Base-by-base conservation (phyloP, 2,113 vertebrate genomes). In the Morone saxatilis region DNA sequence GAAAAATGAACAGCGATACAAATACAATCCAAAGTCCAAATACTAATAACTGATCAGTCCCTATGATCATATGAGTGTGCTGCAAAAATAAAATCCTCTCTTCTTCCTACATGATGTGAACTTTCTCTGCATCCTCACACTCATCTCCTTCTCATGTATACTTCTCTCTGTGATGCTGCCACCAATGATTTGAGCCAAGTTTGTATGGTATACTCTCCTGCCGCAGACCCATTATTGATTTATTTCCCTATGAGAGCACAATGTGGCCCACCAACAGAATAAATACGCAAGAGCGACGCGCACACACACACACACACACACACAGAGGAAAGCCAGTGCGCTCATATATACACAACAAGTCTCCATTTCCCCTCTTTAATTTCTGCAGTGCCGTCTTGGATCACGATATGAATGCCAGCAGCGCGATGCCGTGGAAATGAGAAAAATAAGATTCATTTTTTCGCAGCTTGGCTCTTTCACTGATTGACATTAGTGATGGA, bases 401-500 rank as follows among this genome's bases (percentile, higher is more conserved):
- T 84, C 20, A 43, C 5, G 31, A n/a, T 2, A 48, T 50, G 47
- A 5, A 0, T 70, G 83, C 59, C 67, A 85, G 78, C 56, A 75
- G 41, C 22, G 51, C 10, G 47, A 83, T 47, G 59, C 22, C 45
- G 40, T 38, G 76, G 69, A 83, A 89, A 88, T 86, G 47, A 36
- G 59, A 61, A 51, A 82, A 84, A 87, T 22, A 22, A 25, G 41
- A 86, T 80, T 75, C 74, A 41, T 78, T 81, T 78, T 82, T 76
- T 63, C 1, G 40, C 66, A 47, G 65, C 54, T 61, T 50, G 60
- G 77, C 86, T 63, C 60, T 78, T 68, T 61, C 22, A 50, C 38
- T 59, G 72, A 76, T 47, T 48, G 36, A 82, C 60, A 86, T 88
- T 81, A 62, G 78, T 77, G 78, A 87, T 63, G 73, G 78, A 86